Conservation (phyloP, 92 coral and sea anemone genomes). For the Palythoa caribaeorum region DNA sequence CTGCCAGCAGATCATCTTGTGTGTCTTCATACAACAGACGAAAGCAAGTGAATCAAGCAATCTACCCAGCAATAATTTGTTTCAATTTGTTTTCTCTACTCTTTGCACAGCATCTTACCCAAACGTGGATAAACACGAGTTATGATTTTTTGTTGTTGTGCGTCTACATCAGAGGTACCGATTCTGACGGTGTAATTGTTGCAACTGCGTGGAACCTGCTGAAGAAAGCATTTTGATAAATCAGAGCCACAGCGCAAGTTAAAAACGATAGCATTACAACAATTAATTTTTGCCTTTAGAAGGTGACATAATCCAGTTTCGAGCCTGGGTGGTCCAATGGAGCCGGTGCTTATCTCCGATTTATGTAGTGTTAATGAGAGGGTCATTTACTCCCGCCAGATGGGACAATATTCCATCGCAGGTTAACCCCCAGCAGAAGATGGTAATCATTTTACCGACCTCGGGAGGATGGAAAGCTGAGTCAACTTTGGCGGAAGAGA, state of each 20-base stretch:
- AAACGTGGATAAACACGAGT: not conserved
- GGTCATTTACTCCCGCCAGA: too few species aligned
- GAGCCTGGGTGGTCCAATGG: too few species aligned
- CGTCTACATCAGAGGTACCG: constrained; percentile 74
- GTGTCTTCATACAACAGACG: not conserved
- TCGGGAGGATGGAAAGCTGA: too few species aligned
- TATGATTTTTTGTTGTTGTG: not conserved
- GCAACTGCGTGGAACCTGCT: constrained; percentile 82
- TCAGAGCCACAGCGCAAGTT: not conserved
- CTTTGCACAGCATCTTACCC: constrained; percentile 7
- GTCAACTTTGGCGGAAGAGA: too few species aligned
- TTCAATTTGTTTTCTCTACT: not conserved
- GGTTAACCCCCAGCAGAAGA: too few species aligned
- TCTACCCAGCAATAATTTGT: constrained; percentile 1
- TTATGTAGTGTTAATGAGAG: too few species aligned
- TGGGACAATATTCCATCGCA: too few species aligned
- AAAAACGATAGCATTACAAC: not conserved
- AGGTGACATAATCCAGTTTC: too few species aligned
- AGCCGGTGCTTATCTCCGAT: too few species aligned
- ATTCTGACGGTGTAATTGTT: constrained; percentile 73
- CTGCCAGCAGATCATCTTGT: not conserved
- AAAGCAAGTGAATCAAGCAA: not conserved
- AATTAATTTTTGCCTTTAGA: not conserved
- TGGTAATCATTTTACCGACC: too few species aligned
- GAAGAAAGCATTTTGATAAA: not conserved